Evolutionary conservation across 2,113 vertebrate species (phyloP).

Genomic region (Mixornis gularis): DNA sequence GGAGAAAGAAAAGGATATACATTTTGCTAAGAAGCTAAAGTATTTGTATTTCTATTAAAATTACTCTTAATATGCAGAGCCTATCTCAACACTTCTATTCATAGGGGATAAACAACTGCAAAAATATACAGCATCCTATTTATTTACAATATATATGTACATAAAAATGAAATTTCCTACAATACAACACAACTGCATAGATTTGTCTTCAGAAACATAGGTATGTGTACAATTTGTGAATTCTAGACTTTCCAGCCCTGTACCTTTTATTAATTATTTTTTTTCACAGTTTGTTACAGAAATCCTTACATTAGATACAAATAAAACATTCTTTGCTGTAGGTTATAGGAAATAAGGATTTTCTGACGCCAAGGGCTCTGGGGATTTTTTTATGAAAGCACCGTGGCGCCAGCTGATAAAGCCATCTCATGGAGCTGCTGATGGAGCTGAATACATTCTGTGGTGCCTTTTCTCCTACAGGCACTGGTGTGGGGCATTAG

Average conservation of each 20-base stretch:
- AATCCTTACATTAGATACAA: slow-evolving; percentile 56
- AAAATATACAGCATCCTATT: slow-evolving; percentile 83
- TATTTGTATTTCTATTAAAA: slow-evolving; percentile 47
- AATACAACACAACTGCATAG: slow-evolving; percentile 75
- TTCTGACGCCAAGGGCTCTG: slow-evolving; percentile 8
- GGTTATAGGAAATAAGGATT: slow-evolving; percentile 33
- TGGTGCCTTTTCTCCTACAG: slow-evolving; percentile 37
- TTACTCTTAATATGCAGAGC: slow-evolving; percentile 58
- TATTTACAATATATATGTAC: slow-evolving; percentile 78
- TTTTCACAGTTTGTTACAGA: slow-evolving; percentile 58
- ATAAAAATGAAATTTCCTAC: slow-evolving; percentile 68
- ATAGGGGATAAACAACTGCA: slow-evolving; percentile 71
- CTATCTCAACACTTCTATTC: slow-evolving; percentile 64
- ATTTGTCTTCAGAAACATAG: slow-evolving; percentile 68
- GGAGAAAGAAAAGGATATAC: slow-evolving; percentile 39
- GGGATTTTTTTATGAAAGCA: not conserved
- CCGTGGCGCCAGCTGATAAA: slow-evolving; percentile 1
- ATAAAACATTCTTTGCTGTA: slow-evolving; percentile 47
- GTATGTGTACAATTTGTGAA: slow-evolving; percentile 41
- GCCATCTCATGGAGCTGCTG: slow-evolving; percentile 11
- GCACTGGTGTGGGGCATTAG: not conserved
- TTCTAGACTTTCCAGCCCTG: slow-evolving; percentile 36
- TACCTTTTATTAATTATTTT: slow-evolving; percentile 44
- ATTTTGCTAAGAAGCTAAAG: slow-evolving; percentile 58
- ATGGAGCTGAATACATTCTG: slow-evolving; percentile 32